Evolutionary conservation across 2,113 vertebrate genomes (phyloP).

Genomic region (Picathartes gymnocephalus): DNA sequence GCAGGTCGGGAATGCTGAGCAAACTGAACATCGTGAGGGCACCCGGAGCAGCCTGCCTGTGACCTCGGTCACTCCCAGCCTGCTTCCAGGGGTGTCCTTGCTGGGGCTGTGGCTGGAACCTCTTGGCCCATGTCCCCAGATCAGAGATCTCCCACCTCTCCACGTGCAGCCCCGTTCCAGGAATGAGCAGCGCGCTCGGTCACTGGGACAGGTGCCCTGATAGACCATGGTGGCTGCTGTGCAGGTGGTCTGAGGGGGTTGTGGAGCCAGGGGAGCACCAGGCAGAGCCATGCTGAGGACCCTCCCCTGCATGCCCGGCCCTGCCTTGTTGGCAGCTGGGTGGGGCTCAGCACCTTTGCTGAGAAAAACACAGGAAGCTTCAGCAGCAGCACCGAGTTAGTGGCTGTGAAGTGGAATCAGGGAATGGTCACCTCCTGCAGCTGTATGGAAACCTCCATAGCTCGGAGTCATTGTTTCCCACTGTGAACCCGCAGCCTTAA

Average conservation of each 20-base stretch:
- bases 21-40: background rate
- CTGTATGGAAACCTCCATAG: background rate
- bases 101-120: background rate
- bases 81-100: background rate
- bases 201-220: background rate
- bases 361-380: rapidly evolving
- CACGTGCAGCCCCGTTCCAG: rapidly evolving
- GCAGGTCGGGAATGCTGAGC: background rate
- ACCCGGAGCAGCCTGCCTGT: background rate
- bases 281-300: background rate
- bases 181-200: background rate
- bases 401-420: background rate
- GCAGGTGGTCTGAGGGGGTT: background rate
- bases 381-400: rapidly evolving
- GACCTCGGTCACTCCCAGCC: rapidly evolving
- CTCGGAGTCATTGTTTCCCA: background rate
- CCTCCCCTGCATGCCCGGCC: rapidly evolving
- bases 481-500: background rate
- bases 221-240: rapidly evolving
- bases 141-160: background rate
- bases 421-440: background rate
- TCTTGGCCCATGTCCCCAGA: background rate
- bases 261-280: background rate
- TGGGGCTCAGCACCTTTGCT: background rate
- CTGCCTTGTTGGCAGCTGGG: rapidly evolving